Base-by-base conservation (phyloP, 2,797 vertebrate species). In the Pangasius sanitwongsei region DNA sequence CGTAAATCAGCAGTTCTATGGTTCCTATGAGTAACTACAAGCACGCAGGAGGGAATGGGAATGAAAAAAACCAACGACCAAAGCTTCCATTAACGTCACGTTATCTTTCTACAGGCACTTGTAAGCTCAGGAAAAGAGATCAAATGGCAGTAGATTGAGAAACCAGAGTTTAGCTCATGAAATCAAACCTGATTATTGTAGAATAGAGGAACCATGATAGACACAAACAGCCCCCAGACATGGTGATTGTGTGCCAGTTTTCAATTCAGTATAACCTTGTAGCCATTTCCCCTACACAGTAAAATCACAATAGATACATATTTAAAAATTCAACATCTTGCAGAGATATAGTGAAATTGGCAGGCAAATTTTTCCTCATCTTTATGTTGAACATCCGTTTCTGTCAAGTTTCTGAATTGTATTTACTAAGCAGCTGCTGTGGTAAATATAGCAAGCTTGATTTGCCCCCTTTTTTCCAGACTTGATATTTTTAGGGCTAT, bases 1-100 rank as follows among this genome's bases (percentile, higher is more conserved):
- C 92, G 89, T 95, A 95, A 96, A 96, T 96, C 95, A 94, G 86
- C 89, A 83, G 91, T 93, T 93, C 92, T 91, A 90, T 91, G 86
- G 93, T 94, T 95, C 93, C 91, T 89, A 85, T 92, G 90, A 90
- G 91, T 77, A 90, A 94, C 93, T 93, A 93, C 93, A 95, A 93
- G 93, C 55, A 25, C 48, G 65, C 41, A 44, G 48, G 28, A 59
- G 77, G 63, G 83, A 91, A 89, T 1, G 82, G 61, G 23, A n/a
- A 87, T 67, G 50, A 91, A 91, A 93, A 91, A 12, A 18, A 3
- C 18, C 50, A 44, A 74, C 23, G 31, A 61, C n/a, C 61, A 83
- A 84, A 80, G 82, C 67, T 72, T 88, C 28, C n/a, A 34, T 80
- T 87, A 53, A 37, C 63, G 67, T 85, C 70, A 83, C 61, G 91